These are phyloP conservation scores for Yponomeuta plumbellus DNA, from an alignment of 2,888 invertebrate genomes.

Conservation along the genomic window DNA sequence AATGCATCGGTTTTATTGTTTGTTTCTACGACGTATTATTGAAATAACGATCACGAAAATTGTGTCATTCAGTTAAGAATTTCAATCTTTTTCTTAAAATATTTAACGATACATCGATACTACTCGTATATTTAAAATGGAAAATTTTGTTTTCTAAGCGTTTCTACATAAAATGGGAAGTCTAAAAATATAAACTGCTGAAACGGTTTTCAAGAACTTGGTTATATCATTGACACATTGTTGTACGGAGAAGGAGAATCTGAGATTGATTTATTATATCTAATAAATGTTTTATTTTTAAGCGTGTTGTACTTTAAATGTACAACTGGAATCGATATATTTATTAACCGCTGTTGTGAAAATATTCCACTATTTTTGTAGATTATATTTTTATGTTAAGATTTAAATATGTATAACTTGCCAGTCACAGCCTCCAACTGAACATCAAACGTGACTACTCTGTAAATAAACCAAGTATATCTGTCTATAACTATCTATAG, in stretches of 20 bases:
- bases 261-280: not conserved
- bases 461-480: not conserved
- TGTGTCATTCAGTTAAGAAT: too few relatives aligned
- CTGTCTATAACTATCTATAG: not conserved
- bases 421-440: not conserved
- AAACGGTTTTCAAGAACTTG: too few relatives aligned
- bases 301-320: not conserved
- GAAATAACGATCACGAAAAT: too few relatives aligned
- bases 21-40: not conserved
- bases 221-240: too few relatives aligned
- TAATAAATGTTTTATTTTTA: not conserved
- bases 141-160: too few relatives aligned
- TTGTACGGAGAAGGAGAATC: too few relatives aligned
- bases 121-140: too few relatives aligned
- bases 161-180: too few relatives aligned
- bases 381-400: conserved; percentile 1
- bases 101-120: too few relatives aligned
- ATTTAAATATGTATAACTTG: conserved; percentile 1
- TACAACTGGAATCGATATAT: not conserved
- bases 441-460: not conserved
- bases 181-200: too few relatives aligned
- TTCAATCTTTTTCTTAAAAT: too few relatives aligned
- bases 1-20: not conserved
- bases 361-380: conserved; percentile 12
- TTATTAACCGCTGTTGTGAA: not conserved